Base-by-base conservation (phyloP, 2,113 vertebrate genomes). In the Oreochromis spilurus region DNA sequence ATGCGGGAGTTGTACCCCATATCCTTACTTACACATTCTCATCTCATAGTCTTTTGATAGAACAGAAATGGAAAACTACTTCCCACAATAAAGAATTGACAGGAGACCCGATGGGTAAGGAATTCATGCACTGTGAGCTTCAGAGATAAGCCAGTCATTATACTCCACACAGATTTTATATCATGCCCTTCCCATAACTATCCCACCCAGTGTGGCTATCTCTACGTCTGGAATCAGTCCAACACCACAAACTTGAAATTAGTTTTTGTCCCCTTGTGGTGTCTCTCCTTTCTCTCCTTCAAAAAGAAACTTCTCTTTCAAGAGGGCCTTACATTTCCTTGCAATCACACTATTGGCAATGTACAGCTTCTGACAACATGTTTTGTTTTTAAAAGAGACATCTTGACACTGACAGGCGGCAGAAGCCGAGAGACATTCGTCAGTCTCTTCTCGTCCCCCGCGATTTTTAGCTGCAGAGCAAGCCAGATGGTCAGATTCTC, bases 401-500 rank as follows among this genome's bases (percentile, higher is more conserved):
- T 94, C 90, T 84, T 88, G 88, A 91, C 87, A 84, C 87, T 89
- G 90, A 93, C 90, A 92, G 91, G 89, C 86, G n/a, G 86, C 89
- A 13, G 80, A 87, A 92, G 92, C 86, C 10, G 50, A 81, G 94
- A 93, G 91, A 89, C 79, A 31, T 72, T 91, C 83, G 48, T 91
- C 90, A 79, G 89, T 91, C 85, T 81, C 75, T 52, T 85, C 79
- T 81, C 48, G n/a, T 91, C 92, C 91, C 86, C 54, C 1, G 78
- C 6, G 82, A 88, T 85, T 85, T 86, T 70, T 54, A 83, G 85
- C 91, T 80, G 92, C 87, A 65, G 45, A 83, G 87, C 86, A 90
- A 85, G 92, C 90, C 95, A 95, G 95, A 95, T 95, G 95, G 95
- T 91, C 92, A 87, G 79, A 92, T 90, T 87, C 90, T 91, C 88